A percentile compares a stretch with the other conserved stretches of the same genome.
phyloP scores from a whole-genome alignment of 1,140 invertebrate genomes.

The Anoplophora glabripennis region DNA sequence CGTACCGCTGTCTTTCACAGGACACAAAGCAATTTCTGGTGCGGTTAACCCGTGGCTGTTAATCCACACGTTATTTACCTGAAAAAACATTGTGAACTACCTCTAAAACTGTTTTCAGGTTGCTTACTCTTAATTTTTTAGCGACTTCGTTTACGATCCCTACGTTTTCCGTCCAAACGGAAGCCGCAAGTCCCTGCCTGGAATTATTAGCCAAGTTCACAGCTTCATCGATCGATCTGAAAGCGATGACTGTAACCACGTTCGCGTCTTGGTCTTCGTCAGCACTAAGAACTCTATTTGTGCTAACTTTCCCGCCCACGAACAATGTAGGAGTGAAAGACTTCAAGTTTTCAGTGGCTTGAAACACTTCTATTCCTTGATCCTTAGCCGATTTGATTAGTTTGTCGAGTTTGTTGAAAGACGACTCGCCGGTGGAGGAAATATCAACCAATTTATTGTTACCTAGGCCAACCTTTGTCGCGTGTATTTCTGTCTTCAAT shows the following conservation, averaged over 20 bases:
- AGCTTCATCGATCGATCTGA: constrained; percentile 61
- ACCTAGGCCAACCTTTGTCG: constrained; percentile 51
- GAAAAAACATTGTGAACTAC: constrained; percentile 15
- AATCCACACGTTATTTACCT: constrained; percentile 58
- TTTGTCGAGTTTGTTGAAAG: constrained; percentile 13
- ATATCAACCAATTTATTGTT: constrained; percentile 46
- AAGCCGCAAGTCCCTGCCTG: constrained; percentile 53
- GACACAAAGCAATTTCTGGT: constrained; percentile 53
- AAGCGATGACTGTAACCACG: constrained; percentile 52
- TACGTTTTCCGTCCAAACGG: constrained; percentile 60
- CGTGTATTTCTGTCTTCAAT: constrained; percentile 49
- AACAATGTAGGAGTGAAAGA: constrained; percentile 28
- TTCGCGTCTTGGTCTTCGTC: constrained; percentile 43
- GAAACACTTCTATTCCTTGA: constrained; percentile 36
- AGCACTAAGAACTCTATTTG: constrained; percentile 44
- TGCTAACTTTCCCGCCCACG: constrained; percentile 33
- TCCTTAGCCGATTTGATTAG: constrained; percentile 22
- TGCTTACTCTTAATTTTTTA: constrained; percentile 46
- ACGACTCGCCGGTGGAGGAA: not conserved
- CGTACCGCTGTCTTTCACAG: constrained; percentile 53
- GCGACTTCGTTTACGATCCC: constrained; percentile 57
- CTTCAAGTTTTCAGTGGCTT: constrained; percentile 6
- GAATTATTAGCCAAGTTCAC: constrained; percentile 57
- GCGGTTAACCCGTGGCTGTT: constrained; percentile 57
- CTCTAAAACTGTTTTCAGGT: not conserved